A percentile compares a stretch with the other conserved stretches of the same genome.
Conservation (phyloP, 37 sponge, comb jelly and placozoan species). For the Theonella swinhoei region DNA sequence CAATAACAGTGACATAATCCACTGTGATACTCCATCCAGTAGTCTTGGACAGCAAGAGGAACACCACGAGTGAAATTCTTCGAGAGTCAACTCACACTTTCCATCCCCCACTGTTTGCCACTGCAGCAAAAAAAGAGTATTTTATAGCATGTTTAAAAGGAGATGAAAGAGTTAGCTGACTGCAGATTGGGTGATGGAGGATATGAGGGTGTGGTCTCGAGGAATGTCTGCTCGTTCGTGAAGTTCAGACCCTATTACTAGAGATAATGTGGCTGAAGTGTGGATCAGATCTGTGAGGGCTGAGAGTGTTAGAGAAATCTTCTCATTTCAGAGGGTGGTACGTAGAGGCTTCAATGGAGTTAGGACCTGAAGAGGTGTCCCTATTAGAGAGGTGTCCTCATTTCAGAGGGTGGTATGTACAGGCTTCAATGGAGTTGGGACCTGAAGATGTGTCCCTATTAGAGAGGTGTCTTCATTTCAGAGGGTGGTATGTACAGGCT, state of each 20-base stretch:
- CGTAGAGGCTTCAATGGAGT: too few relatives aligned
- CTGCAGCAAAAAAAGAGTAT: too few relatives aligned
- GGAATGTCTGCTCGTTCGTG: slow-evolving; percentile 18
- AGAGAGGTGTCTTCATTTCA: too few relatives aligned
- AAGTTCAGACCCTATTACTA: slow-evolving; percentile 34
- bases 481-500: too few relatives aligned
- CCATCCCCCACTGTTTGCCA: neutral
- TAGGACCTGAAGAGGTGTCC: too few relatives aligned
- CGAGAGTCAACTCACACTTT: slow-evolving; percentile 15
- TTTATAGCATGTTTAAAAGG: neutral
- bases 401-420: too few relatives aligned
- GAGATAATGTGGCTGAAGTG: slow-evolving; percentile 36
- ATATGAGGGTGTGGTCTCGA: slow-evolving; percentile 20
- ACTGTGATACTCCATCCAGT: slow-evolving; percentile 58
- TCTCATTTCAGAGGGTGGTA: too few relatives aligned
- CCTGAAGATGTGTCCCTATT: too few relatives aligned
- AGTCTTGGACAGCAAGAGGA: slow-evolving; percentile 50
- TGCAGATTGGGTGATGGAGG: slow-evolving; percentile 12
- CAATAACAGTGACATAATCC: slow-evolving; percentile 43
- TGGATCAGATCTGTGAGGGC: slow-evolving; percentile 30
- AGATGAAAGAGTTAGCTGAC: slow-evolving; percentile 12
- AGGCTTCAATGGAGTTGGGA: too few relatives aligned
- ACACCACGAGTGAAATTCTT: slow-evolving; percentile 50
- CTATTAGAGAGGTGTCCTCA: too few relatives aligned
- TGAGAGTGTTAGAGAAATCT: too few relatives aligned